phyloP scores from a whole-genome alignment of 1,140 invertebrate species.

The Bombus confusus region DNA sequence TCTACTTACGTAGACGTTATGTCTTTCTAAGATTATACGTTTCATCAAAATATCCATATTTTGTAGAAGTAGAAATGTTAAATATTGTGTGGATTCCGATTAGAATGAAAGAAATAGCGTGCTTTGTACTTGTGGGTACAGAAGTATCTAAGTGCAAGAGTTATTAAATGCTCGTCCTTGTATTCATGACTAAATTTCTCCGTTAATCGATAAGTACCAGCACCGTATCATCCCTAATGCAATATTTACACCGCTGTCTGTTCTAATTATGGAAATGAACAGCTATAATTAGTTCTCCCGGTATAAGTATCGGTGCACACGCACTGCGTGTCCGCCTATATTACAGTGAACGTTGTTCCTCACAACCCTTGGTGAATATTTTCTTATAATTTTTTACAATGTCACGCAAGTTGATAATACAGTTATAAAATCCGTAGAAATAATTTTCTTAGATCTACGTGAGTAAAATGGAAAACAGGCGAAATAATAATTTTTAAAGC shows the following conservation, averaged over 20 bases:
- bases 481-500: background rate
- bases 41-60: background rate
- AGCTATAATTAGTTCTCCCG: conserved; percentile 53
- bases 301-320: conserved; percentile 26
- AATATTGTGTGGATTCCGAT: no score
- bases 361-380: background rate
- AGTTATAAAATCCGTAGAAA: background rate
- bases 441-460: background rate
- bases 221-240: conserved; percentile 20
- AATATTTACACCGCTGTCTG: conserved; percentile 56
- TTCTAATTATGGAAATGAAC: conserved; percentile 58
- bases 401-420: background rate
- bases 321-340: background rate
- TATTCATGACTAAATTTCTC: background rate
- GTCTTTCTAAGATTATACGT: background rate
- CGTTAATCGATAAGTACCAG: conserved; percentile 36
- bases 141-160: background rate
- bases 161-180: conserved; percentile 19
- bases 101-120: background rate
- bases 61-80: background rate
- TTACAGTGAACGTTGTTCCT: no score
- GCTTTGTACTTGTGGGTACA: background rate
- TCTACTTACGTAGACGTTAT: no score
- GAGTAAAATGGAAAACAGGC: background rate
- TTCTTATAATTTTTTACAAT: background rate